Base-by-base conservation (phyloP, 2,797 vertebrate species). In the Otolemur crassicaudatus region DNA sequence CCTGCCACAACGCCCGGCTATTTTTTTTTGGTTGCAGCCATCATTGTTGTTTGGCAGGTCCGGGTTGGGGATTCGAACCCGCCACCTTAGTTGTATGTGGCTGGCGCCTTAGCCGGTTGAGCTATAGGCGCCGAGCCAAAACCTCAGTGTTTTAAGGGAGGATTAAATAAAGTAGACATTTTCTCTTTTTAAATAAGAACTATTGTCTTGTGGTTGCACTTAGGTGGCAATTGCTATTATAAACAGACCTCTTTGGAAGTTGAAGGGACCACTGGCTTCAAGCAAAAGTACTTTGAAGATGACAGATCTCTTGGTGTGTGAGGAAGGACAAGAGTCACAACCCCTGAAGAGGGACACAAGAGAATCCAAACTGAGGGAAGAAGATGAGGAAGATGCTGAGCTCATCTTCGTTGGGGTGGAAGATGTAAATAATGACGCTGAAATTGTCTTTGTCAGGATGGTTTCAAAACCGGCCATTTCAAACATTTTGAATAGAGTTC, bases 401-500 rank as follows among this genome's bases (percentile, higher is more conserved):
- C 43, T 91, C 25, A 25, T 91, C 29, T 85, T 93, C 19, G 43
- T 40, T 17, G 61, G 79, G 25, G 29, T 60, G 61, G 31, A 67
- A 25, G 11, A 37, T 19, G 46, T 53, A 58, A 43, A 2, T 0
- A 29, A 85, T 53, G 83, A 96, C 13, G 46, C 69, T 25, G 83
- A 94, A 17, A 53, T 80, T 76, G 53, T 96, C 87, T 91, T 93
- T 81, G 84, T 94, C 61, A 29, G 46, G 72, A 40, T 69, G 56
- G 40, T 91, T 89, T 93, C 87, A 46, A 94, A 95, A 65, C 79
- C 90, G 12, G 25, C 86, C 19, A 37, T 69, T 85, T 94, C 94
- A 80, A 90, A 92, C 56, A 94, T 96, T 93, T 91, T 96, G 75
- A 96, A 94, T n/a, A 82, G 90, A 95, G 77, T 65, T 56, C 85